Evolutionary conservation across 2,888 invertebrate genomes (phyloP), one percentile per base, ranked within the genome.

Genomic region (Agonopterix alstromeriana): DNA sequence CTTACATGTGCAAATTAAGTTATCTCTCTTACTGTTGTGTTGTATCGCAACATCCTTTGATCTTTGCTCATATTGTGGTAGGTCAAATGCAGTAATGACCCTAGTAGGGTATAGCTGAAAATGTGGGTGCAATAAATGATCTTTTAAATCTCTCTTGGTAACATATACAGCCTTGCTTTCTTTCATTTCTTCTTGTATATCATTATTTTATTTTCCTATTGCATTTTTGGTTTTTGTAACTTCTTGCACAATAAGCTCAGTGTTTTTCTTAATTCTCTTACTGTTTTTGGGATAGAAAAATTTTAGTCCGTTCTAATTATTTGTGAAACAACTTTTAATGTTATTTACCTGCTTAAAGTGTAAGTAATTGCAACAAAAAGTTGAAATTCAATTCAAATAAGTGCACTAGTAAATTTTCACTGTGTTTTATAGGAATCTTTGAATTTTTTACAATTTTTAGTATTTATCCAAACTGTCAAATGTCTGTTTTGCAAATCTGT

Each of bases 101-200:
- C 52, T 55, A 12, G 56, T 62, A 0, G 50, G 49, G 48, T 48
- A 65, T 47, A 52, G 43, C 14, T 58, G 55, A n/a, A 38, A 38
- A n/a, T 9, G 9, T 38, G 38, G 38, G 36, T 54, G 44, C 7
- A 57, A 51, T n/a, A 38, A 46, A 43, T 59, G 48, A 8, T 52
- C 49, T 44, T 51, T 60, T 10, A 59, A 54, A 46, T 69, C 58
- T 43, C 58, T 58, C 53, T 65, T 72, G 2, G 62, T 69, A 3
- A 74, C 73, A 60, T 75, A 60, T 17, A 73, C 63, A 51, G 60
- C 72, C 63, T 70, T 76, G 53, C 56, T 70, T 47, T 71, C 65
- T 68, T 66, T 75, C 79, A 79, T 78, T 66, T 69, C 70, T 69
- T 67, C 58, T 48, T 51, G 10, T 12, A 11, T 45, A 36, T 14